Base-by-base conservation (phyloP, 2,888 invertebrate species). In the Ceraclea dissimilis region DNA sequence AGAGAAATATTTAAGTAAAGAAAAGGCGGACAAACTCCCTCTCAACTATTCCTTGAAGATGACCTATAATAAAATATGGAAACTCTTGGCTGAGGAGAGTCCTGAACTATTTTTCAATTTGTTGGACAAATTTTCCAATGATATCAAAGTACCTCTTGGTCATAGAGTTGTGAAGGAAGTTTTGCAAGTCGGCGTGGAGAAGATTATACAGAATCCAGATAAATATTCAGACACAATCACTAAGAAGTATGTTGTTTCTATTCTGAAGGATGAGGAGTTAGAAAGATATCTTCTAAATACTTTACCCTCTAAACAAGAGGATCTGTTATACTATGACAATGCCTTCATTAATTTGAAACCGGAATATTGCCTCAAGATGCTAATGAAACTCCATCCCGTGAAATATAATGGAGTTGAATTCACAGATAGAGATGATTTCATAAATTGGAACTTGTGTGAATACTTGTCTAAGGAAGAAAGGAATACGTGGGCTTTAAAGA, bases 1-100 rank as follows among this genome's bases (percentile, higher is more conserved):
- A 2, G 66, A 63, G 47, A 54, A 67, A 8, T 59, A 63, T 2
- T 61, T 62, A 1, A 51, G 56, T 0, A 18, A 1, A 1, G 31
- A 49, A 0, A 16, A 53, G 1, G 13, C 31, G 0, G 2, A 16
- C 2, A 55, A 52, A 26, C 16, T 59, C 17, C 44, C 47, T 5
- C n/a, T n/a, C 19, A 2, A 10, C 8, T 44, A 8, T 47, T 2
- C 13, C 10, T 26, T 19, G 10, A 2, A 18, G 19, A 17, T 26
- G 11, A 33, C 48, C 39, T 54, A 52, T 49, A 33, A 50, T 1
- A 39, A 21, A 17, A 10, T 56, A 26, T 54, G 39, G 49, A 21
- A 10, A 17, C 16, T 55, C 2, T 20, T 59, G 1, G 54, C 52
- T 16, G 44, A 51, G 21, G 56, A 61, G 46, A 22, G 43, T 13